Base-by-base conservation (phyloP, 2,113 vertebrate species). In the Fregetta grallaria region DNA sequence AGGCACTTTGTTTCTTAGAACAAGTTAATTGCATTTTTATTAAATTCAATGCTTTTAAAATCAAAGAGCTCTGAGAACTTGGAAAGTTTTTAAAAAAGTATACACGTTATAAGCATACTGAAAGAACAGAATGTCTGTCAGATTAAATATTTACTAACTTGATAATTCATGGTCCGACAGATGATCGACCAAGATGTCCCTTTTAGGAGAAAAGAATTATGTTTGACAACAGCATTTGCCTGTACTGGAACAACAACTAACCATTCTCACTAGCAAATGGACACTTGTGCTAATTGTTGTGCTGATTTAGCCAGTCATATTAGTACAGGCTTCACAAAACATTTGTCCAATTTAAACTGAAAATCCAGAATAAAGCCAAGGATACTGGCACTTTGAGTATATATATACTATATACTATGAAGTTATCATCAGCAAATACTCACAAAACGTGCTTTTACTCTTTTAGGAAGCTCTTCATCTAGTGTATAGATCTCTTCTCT, bases 361-460 rank as follows among this genome's bases (percentile, higher is more conserved):
- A 92, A 90, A 76, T 34, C 9, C 27, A 49, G 30, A 92, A 88
- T 27, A 86, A 66, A 78, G 22, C 10, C 13, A 45, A 47, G 10
- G 11, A 23, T 38, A 50, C 0, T 44, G 32, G 17, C 15, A 65
- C 82, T 86, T 53, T 80, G 10, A 71, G 26, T 10, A 71, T 34
- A 55, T 22, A 45, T 30, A 44, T 20, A 52, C 7, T 25, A 53
- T 7, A 6, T 20, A 52, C 7, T 25, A 53, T 8, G 6, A 84
- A 49, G 8, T 47, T 45, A 66, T 40, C 22, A 88, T 25, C 34
- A 79, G 32, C 9, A 53, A 75, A 80, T 97, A 99, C 99, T 99
- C 98, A 99, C 99, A 94, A 99, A 99, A 86, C 99, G 99, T 90
- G 99, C 99, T 98, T 99, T 99, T 96, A 99, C 99, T 98, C 99